These are phyloP conservation scores for Colletes gigas DNA, from an alignment of 1,140 invertebrate genomes.

Conservation along the genomic window DNA sequence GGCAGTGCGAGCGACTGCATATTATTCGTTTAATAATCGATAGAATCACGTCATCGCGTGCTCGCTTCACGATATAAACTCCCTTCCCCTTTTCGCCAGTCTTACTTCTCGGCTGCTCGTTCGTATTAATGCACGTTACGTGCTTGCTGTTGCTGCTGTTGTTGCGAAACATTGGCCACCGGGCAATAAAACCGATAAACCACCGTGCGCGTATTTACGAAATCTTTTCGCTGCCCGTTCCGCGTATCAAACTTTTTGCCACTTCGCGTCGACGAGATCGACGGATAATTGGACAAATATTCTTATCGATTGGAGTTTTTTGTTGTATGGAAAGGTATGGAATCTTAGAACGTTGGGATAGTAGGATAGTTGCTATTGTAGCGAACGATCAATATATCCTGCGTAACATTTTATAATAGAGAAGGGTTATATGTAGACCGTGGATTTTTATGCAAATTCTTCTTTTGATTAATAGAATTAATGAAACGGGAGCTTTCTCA, in stretches of 20 bases:
- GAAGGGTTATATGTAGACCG: too few species aligned
- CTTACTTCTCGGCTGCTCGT: conserved; percentile 57
- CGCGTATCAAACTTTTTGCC: neutral
- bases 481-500: too few species aligned
- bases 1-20: conserved; percentile 69
- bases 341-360: too few species aligned
- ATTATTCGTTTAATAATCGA: conserved; percentile 77
- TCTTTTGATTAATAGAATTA: too few species aligned
- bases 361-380: too few species aligned
- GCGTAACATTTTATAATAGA: too few species aligned
- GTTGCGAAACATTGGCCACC: conserved; percentile 33
- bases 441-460: too few species aligned
- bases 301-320: too few species aligned
- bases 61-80: conserved; percentile 63
- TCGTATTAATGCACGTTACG: conserved; percentile 60
- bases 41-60: conserved; percentile 76
- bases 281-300: neutral
- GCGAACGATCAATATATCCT: too few species aligned
- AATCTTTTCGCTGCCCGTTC: conserved; percentile 2
- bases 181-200: conserved; percentile 36
- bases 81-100: conserved; percentile 48
- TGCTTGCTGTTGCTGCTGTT: conserved; percentile 26
- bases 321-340: too few species aligned
- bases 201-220: conserved; percentile 13
- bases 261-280: too few species aligned